Evolutionary conservation across 2,113 vertebrate genomes (phyloP).

Genomic region (Pseudonaja textilis): DNA sequence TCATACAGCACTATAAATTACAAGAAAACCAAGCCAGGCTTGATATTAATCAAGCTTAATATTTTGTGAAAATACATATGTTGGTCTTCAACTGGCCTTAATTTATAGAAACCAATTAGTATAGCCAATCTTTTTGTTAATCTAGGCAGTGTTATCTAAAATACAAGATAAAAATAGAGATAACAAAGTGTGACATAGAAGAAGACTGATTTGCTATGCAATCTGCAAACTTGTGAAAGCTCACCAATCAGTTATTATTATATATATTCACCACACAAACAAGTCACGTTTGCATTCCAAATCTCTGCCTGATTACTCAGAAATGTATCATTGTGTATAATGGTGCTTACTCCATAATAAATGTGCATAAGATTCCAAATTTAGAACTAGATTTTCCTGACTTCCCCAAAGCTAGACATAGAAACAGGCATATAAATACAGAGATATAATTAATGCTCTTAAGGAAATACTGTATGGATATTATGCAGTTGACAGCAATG

Average conservation of each 20-base stretch:
- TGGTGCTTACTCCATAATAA: neutral
- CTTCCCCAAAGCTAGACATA: neutral
- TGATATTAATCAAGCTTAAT: neutral
- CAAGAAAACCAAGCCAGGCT: neutral
- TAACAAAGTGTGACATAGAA: neutral
- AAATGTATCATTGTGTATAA: neutral
- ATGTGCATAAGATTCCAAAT: neutral
- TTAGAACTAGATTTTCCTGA: neutral
- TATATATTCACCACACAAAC: neutral
- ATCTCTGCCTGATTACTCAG: neutral
- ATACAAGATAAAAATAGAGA: neutral
- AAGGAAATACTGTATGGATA: neutral
- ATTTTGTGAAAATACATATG: neutral
- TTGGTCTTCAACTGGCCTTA: neutral
- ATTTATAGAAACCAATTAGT: neutral
- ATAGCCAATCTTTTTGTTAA: neutral
- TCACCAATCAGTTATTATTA: neutral
- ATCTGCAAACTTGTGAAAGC: neutral
- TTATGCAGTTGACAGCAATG: neutral
- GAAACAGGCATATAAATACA: neutral
- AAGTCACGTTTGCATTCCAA: neutral
- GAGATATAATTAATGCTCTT: neutral
- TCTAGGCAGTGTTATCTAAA: neutral
- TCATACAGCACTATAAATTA: neutral
- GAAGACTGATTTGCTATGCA: slow-evolving; percentile 5